Base-by-base conservation (phyloP, 2,888 invertebrate species). In the Charanyca ferruginea region DNA sequence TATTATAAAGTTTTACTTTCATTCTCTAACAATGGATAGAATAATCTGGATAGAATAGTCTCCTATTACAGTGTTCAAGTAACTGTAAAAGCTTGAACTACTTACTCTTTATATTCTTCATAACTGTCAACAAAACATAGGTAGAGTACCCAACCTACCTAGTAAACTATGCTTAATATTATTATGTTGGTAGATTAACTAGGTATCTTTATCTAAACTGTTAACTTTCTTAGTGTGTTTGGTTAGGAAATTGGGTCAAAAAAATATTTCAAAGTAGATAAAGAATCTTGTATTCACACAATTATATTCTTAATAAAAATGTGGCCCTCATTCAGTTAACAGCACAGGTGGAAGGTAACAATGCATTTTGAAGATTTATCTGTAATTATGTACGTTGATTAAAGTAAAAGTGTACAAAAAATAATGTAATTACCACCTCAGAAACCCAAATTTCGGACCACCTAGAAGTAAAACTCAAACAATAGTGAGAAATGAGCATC, bases 401-500 rank as follows among this genome's bases (percentile, higher is more conserved):
- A 58, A 38, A 58, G 18, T 41, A 41, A 70, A 57, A 52, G 13
- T 52, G 32, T 47, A 55, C 6, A 16, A 59, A 35, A 53, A 25
- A 55, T 22, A 32, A 52, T 49, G 49, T 55, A 52, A 55, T 55
- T 28, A 52, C 28, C 41, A 13, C 23, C 45, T 42, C n/a, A 45
- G 48, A 32, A 59, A 76, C 58, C 42, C 22, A 60, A 51, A 57
- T 71, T n/a, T 28, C 2, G 32, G 51, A 77, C 73, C 64, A 73
- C 45, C 73, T 52, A 53, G 41, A 35, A 66, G 45, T 28, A 42
- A 54, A 77, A 66, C 3, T n/a, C 11, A 58, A 55, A 66, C 42
- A 60, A 73, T 42, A 54, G 38, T 54, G 67, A 74, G 75, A 62
- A 73, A 68, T 73, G 58, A 67, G 64, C 58, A 76, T 77, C 53